A percentile compares a stretch with the other conserved stretches of the same genome.
These are phyloP conservation scores for Emys orbicularis DNA, from an alignment of 2,797 vertebrate species.

Conservation along the genomic window DNA sequence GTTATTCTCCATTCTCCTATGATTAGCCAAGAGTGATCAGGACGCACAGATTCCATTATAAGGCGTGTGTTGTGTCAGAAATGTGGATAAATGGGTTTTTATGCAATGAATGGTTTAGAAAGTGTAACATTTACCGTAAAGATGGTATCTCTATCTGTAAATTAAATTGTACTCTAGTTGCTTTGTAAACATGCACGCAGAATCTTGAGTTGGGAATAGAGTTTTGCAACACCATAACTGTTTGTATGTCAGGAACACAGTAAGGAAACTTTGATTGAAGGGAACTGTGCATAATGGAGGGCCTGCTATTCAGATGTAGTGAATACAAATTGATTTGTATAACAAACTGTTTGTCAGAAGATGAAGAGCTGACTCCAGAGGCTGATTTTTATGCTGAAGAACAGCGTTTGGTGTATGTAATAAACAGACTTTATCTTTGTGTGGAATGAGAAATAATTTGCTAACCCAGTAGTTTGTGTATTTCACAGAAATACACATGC, in stretches of 20 bases:
- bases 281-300: neutral
- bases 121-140: neutral
- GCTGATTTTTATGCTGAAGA: slow-evolving; percentile 14
- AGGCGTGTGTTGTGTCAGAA: neutral
- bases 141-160: neutral
- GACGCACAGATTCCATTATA: accelerated
- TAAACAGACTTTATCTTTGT: slow-evolving; percentile 23
- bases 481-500: neutral
- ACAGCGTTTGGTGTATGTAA: slow-evolving; percentile 1
- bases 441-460: slow-evolving; percentile 20
- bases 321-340: neutral
- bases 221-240: neutral
- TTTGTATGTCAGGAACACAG: neutral
- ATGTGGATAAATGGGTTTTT: neutral
- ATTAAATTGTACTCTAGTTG: accelerated
- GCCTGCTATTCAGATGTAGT: neutral
- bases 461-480: neutral
- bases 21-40: neutral
- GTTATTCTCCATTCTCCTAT: accelerated
- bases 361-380: slow-evolving; percentile 27
- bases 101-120: no score
- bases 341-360: neutral
- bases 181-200: neutral
- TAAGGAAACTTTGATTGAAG: neutral
- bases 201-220: accelerated